Base-by-base conservation (phyloP, 2,113 vertebrate genomes). In the Notarius quadriscutis region DNA sequence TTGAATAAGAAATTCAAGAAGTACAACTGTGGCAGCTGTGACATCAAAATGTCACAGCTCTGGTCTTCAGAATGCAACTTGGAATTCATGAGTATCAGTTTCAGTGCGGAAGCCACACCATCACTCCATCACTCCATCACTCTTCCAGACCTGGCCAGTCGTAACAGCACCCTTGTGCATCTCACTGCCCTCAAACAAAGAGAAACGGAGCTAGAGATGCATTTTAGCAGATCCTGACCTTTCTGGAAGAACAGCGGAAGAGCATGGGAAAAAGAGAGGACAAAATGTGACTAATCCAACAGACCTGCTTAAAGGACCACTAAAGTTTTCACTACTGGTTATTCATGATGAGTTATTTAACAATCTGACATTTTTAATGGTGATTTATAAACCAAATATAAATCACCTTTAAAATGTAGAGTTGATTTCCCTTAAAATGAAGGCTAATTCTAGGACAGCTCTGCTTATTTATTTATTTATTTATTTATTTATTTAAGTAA, bases 1-100 rank as follows among this genome's bases (percentile, higher is more conserved):
- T 92, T 91, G 88, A 91, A 93, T 91, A 87, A 86, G 95, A 95
- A 94, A 96, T 91, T 91, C 86, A 91, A 95, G 95, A 94, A 90
- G 94, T 92, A 87, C 90, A 90, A 94, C 92, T 93, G 91, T 92
- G 93, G 94, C 94, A 95, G 93, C 94, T 94, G 94, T 93, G 92
- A 95, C 93, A 94, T 94, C 86, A 88, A 88, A 90, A 91, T 91
- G 91, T 91, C 89, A 91, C 87, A 87, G 90, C 67, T 65, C 78
- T 34, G 75, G 85, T 90, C 89, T 85, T 89, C 55, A 63, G 92
- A 83, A 91, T 88, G 79, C 72, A 91, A 81, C 75, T 79, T 69
- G 89, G 92, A 93, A 93, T 94, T 87, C 90, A 62, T 88, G 90
- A 91, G 94, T 94, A 92, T 94, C 93, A 83, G 89, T 95, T 96